These are phyloP conservation scores for Synanthedon andrenaeformis DNA, from an alignment of 2,888 invertebrate species.

Conservation along the genomic window DNA sequence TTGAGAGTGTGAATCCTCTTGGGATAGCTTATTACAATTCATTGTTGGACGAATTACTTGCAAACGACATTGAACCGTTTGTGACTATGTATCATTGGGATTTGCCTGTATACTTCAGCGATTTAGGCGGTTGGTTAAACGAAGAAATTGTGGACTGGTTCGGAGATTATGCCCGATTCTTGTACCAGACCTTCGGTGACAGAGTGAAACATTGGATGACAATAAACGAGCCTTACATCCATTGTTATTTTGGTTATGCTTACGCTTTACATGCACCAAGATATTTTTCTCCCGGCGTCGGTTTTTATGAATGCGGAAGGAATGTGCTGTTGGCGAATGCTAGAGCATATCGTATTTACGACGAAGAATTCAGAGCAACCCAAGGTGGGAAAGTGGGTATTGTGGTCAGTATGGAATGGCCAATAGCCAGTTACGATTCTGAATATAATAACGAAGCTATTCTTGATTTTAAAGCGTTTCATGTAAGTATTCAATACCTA, in stretches of 20 bases:
- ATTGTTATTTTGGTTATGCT: constrained; percentile 35
- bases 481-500: constrained; percentile 11
- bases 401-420: constrained; percentile 12
- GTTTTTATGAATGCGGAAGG: constrained; percentile 70
- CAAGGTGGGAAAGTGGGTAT: constrained; percentile 43
- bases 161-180: constrained; percentile 34
- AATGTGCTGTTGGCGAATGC: constrained; percentile 74
- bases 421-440: constrained; percentile 11
- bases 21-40: constrained; percentile 48
- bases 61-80: constrained; percentile 51
- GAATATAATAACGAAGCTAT: constrained; percentile 8
- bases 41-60: constrained; percentile 48
- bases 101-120: constrained; percentile 41
- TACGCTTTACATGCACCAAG: constrained; percentile 22
- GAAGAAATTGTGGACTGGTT: constrained; percentile 28
- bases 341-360: constrained; percentile 64
- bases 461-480: constrained; percentile 10
- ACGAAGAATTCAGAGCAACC: constrained; percentile 50
- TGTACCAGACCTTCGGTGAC: constrained; percentile 62
- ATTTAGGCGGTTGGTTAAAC: constrained; percentile 25
- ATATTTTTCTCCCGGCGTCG: constrained; percentile 38
- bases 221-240: constrained; percentile 72
- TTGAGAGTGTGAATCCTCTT: constrained; percentile 6
- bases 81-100: constrained; percentile 72
- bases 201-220: constrained; percentile 74